A percentile compares a stretch with the other conserved stretches of the same genome.
phyloP scores from a whole-genome alignment of 1,140 invertebrate genomes.

The Galendromus occidentalis region DNA sequence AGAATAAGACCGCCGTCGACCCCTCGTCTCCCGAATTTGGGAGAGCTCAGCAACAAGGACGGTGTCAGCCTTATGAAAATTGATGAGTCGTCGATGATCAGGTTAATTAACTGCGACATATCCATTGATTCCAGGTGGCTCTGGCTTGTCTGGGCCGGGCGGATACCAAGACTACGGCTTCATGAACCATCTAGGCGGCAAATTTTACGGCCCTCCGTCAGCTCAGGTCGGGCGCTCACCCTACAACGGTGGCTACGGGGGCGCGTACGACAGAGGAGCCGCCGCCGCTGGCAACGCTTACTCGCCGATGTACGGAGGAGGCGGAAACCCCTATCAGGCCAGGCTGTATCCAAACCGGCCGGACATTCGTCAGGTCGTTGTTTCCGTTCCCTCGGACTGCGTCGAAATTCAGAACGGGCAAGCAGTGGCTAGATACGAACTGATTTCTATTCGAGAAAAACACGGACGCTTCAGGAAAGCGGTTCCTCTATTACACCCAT shows the following conservation, averaged over 20 bases:
- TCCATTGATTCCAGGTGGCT: background rate
- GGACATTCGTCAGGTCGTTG: slow-evolving; percentile 9
- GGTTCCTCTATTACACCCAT: slow-evolving; percentile 32
- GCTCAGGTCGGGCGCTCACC: too few relatives aligned
- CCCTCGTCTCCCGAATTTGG: too few relatives aligned
- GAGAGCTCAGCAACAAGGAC: too few relatives aligned
- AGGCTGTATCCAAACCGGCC: background rate
- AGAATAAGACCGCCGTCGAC: too few relatives aligned
- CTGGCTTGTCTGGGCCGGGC: background rate
- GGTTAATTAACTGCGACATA: background rate
- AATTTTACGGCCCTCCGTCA: too few relatives aligned
- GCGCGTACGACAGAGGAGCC: background rate
- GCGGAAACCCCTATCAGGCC: background rate
- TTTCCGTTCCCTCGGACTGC: slow-evolving; percentile 4
- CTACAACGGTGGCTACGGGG: background rate
- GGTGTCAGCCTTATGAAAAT: too few relatives aligned
- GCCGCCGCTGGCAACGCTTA: background rate
- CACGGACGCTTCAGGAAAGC: slow-evolving; percentile 32
- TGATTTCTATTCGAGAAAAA: slow-evolving; percentile 29
- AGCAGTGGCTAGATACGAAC: slow-evolving; percentile 19
- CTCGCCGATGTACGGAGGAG: background rate
- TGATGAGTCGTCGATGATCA: too few relatives aligned
- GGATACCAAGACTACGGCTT: slow-evolving; percentile 10
- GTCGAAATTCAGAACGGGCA: slow-evolving; percentile 10
- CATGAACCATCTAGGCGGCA: background rate